Conservation (phyloP, 2,888 invertebrate genomes). For the Drosophila pegasa region DNA sequence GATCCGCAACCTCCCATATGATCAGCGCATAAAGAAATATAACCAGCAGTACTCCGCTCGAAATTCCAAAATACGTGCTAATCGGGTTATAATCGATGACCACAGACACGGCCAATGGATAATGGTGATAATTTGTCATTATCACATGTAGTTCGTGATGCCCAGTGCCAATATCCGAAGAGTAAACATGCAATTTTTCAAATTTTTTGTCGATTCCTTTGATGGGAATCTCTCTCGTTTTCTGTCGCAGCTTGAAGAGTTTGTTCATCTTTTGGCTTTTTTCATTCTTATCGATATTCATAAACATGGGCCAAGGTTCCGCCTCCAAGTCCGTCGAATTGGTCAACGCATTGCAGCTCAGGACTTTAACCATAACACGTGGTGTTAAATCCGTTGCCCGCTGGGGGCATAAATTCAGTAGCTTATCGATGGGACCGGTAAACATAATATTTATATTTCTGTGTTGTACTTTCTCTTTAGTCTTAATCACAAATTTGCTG, state of each 20-base stretch:
- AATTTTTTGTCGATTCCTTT: no score
- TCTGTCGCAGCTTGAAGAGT: background rate
- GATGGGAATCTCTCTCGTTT: no score
- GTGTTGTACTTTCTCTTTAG: background rate
- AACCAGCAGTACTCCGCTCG: conserved; percentile 90
- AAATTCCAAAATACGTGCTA: conserved; percentile 88
- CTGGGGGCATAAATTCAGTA: background rate
- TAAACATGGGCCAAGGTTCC: background rate
- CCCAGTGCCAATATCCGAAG: no score
- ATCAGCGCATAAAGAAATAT: conserved; percentile 92
- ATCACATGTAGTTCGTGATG: conserved; percentile 6
- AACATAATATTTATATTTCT: background rate
- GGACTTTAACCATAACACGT: background rate
- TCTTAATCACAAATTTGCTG: background rate
- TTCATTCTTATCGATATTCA: background rate
- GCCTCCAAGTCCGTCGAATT: background rate
- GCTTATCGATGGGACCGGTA: background rate
- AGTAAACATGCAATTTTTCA: no score
- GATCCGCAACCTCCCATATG: conserved; percentile 90
- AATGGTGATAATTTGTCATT: conserved; percentile 1
- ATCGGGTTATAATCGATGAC: conserved; percentile 86
- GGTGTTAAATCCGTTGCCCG: background rate
- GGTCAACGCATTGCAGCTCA: no score
- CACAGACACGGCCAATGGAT: conserved; percentile 83
- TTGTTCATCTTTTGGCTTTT: background rate